Percentiles rank a stretch among this genome's conserved stretches.
Evolutionary conservation across 2,888 invertebrate species (phyloP).

Genomic region (Noctua fimbriata): DNA sequence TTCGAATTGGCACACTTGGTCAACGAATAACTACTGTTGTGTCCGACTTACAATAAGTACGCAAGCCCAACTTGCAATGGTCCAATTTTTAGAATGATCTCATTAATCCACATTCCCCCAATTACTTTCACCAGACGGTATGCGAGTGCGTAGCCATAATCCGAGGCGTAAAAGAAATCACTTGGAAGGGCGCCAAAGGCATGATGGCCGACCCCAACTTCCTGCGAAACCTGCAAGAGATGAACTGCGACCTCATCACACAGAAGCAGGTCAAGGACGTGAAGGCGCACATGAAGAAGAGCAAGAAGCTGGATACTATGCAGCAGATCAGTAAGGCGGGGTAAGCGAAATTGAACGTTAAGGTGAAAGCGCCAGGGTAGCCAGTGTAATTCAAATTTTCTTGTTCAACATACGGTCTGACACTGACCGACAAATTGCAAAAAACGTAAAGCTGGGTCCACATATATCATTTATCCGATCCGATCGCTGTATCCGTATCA

Average conservation of each 20-base stretch:
- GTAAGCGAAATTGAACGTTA: constrained; percentile 54
- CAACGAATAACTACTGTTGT: background rate
- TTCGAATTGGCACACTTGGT: too few relatives aligned
- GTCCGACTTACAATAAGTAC: background rate
- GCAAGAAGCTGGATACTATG: constrained; percentile 95
- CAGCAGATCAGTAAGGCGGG: constrained; percentile 96
- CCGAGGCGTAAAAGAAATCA: constrained; percentile 95
- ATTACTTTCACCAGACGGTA: constrained; percentile 88
- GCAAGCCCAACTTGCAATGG: background rate
- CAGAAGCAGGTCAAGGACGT: constrained; percentile 93
- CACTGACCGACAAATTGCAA: too few relatives aligned
- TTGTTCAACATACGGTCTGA: too few relatives aligned
- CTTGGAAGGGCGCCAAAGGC: constrained; percentile 97
- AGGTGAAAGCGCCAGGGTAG: background rate
- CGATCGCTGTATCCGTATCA: too few relatives aligned
- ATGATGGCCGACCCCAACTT: constrained; percentile 98
- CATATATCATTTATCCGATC: too few relatives aligned
- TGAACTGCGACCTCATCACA: constrained; percentile 95
- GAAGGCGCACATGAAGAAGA: constrained; percentile 93
- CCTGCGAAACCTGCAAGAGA: constrained; percentile 94
- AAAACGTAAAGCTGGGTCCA: too few relatives aligned
- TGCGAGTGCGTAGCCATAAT: constrained; percentile 97
- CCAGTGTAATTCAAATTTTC: too few relatives aligned
- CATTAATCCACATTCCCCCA: background rate
- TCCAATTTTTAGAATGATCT: background rate